A percentile compares a stretch with the other conserved stretches of the same genome.
Evolutionary conservation across 2,797 vertebrate genomes (phyloP).

Genomic region (Hyperoplus immaculatus): DNA sequence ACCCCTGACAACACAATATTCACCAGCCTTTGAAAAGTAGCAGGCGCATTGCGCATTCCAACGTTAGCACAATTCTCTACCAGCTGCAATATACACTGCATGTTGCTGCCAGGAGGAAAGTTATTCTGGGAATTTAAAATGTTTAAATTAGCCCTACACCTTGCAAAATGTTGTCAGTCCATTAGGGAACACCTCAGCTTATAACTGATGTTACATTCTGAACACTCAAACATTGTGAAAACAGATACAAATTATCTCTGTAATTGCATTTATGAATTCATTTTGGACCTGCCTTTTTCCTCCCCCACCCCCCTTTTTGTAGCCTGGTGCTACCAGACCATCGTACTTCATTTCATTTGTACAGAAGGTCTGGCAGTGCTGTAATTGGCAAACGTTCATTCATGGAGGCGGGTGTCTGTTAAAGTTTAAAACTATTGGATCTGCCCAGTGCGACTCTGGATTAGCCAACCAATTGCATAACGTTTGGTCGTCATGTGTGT

Average conservation of each 20-base stretch:
- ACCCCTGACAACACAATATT: background rate
- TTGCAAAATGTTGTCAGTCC: constrained; percentile 1
- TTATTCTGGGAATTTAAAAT: background rate
- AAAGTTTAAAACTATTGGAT: too few relatives aligned
- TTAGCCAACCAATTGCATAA: too few relatives aligned
- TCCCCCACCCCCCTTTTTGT: background rate
- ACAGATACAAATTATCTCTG: background rate
- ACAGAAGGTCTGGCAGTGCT: too few relatives aligned
- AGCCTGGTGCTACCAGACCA: too few relatives aligned
- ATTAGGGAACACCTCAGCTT: background rate
- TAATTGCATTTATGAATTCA: background rate
- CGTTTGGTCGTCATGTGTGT: too few relatives aligned
- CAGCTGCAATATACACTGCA: background rate
- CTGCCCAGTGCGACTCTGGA: too few relatives aligned
- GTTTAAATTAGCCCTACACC: constrained; percentile 9
- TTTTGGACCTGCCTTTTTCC: background rate
- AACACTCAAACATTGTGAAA: constrained; percentile 14
- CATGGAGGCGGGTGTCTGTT: too few relatives aligned
- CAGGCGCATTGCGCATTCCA: background rate
- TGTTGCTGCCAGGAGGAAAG: background rate
- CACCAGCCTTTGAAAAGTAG: too few relatives aligned
- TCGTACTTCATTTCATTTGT: too few relatives aligned
- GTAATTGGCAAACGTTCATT: too few relatives aligned
- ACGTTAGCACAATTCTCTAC: background rate
- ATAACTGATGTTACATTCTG: background rate